Conservation (phyloP, 1,140 invertebrate genomes). For the Danaus melanippus region DNA sequence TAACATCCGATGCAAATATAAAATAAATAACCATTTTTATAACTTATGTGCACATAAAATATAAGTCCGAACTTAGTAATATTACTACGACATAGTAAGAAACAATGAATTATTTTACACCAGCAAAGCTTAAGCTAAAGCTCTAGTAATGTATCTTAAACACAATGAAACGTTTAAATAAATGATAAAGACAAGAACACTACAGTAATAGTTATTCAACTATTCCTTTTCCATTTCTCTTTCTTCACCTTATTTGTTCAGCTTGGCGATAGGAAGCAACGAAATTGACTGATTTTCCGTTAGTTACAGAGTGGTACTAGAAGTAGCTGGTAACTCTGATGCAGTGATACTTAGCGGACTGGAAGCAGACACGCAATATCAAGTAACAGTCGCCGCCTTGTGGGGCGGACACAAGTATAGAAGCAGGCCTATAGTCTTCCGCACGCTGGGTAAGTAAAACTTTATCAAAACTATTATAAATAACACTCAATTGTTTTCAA, state of each 20-base stretch:
- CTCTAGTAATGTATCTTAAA: too few species aligned
- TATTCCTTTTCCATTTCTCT: slow-evolving; percentile 24
- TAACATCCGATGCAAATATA: too few species aligned
- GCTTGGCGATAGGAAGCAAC: slow-evolving; percentile 47
- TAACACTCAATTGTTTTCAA: too few species aligned
- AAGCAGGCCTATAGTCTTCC: slow-evolving; percentile 88
- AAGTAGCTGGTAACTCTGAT: slow-evolving; percentile 88
- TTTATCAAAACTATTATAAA: not conserved
- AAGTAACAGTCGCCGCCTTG: slow-evolving; percentile 85
- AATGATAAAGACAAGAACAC: too few species aligned
- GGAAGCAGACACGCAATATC: slow-evolving; percentile 88
- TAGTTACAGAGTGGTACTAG: slow-evolving; percentile 92
- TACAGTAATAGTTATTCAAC: not conserved
- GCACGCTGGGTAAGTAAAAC: slow-evolving; percentile 81
- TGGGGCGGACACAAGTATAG: slow-evolving; percentile 83
- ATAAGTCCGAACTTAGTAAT: too few species aligned
- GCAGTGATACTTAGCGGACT: slow-evolving; percentile 85
- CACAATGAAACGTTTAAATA: too few species aligned
- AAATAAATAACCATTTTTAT: too few species aligned
- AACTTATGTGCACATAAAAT: too few species aligned
- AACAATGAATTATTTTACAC: too few species aligned
- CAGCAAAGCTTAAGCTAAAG: too few species aligned
- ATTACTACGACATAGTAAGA: too few species aligned
- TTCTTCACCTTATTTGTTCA: slow-evolving; percentile 31
- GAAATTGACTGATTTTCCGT: slow-evolving; percentile 70